phyloP scores from a whole-genome alignment of 2,113 vertebrate species.

The Dipodomys merriami region DNA sequence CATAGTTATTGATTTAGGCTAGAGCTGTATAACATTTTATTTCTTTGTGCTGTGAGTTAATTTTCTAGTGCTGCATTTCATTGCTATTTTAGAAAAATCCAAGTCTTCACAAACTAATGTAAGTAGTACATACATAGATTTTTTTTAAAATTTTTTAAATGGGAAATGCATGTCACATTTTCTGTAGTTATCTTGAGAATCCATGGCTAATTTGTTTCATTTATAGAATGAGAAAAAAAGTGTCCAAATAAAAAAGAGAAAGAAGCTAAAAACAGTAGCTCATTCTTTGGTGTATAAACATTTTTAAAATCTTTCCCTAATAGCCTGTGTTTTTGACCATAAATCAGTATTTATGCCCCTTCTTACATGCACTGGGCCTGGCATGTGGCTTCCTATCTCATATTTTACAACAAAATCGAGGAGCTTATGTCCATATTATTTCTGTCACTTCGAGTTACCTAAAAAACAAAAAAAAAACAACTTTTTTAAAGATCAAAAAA shows the following conservation, averaged over 20 bases:
- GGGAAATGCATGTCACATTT: background rate
- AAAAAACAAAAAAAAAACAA: slow-evolving; percentile 4
- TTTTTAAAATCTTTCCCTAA: background rate
- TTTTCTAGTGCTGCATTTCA: background rate
- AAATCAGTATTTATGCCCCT: background rate
- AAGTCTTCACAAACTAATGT: background rate
- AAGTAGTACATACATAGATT: background rate
- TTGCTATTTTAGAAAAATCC: background rate
- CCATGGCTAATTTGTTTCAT: background rate
- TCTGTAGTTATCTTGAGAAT: background rate
- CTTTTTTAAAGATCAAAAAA: background rate
- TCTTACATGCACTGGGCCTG: background rate
- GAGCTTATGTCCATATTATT: background rate
- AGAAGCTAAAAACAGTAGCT: slow-evolving; percentile 10
- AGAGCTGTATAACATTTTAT: background rate
- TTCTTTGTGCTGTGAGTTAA: background rate
- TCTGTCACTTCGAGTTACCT: background rate
- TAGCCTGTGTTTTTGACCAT: background rate
- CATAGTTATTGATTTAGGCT: slow-evolving; percentile 12
- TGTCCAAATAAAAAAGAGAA: background rate
- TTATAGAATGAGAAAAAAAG: background rate
- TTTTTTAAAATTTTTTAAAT: background rate
- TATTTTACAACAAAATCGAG: background rate
- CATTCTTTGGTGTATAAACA: background rate
- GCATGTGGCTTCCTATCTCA: background rate